Evolutionary conservation across 2,888 invertebrate species (phyloP).

Genomic region (Aradus depressus): DNA sequence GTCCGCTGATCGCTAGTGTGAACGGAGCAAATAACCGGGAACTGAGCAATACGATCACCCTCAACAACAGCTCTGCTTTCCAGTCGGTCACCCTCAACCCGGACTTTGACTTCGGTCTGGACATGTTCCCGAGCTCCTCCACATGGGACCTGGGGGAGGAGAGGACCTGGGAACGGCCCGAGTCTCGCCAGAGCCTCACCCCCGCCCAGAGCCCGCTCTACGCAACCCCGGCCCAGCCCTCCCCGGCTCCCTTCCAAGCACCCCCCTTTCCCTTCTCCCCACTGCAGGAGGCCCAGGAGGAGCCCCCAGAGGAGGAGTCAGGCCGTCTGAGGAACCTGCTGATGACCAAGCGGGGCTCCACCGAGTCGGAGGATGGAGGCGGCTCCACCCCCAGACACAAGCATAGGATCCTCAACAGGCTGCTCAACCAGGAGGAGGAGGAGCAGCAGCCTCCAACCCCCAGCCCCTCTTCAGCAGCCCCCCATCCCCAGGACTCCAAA

Average conservation of each 20-base stretch:
- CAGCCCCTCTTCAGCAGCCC: conserved; percentile 17
- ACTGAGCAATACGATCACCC: conserved; percentile 32
- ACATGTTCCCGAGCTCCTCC: conserved; percentile 42
- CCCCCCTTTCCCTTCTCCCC: conserved; percentile 41
- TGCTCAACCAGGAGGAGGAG: conserved; percentile 55
- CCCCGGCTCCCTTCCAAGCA: conserved; percentile 30
- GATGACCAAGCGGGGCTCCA: conserved; percentile 35
- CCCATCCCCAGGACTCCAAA: conserved; percentile 33
- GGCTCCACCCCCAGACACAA: conserved; percentile 35
- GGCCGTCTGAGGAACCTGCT: conserved; percentile 49
- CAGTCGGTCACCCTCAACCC: conserved; percentile 35
- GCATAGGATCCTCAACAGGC: conserved; percentile 43
- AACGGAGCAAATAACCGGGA: conserved; percentile 31
- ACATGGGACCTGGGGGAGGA: conserved; percentile 28
- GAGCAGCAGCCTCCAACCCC: conserved; percentile 36
- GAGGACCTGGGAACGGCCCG: conserved; percentile 41
- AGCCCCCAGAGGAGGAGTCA: conserved; percentile 36
- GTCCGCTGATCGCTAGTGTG: conserved; percentile 34
- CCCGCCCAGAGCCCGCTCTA: conserved; percentile 39
- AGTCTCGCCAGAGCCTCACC: conserved; percentile 49
- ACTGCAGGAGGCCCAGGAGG: conserved; percentile 35
- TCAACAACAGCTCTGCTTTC: conserved; percentile 39
- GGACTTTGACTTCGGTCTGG: conserved; percentile 51
- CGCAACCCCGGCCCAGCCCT: conserved; percentile 37
- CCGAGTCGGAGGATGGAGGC: conserved; percentile 29